Base-by-base conservation (phyloP, 2,113 vertebrate species). In the Psettodes erumei region DNA sequence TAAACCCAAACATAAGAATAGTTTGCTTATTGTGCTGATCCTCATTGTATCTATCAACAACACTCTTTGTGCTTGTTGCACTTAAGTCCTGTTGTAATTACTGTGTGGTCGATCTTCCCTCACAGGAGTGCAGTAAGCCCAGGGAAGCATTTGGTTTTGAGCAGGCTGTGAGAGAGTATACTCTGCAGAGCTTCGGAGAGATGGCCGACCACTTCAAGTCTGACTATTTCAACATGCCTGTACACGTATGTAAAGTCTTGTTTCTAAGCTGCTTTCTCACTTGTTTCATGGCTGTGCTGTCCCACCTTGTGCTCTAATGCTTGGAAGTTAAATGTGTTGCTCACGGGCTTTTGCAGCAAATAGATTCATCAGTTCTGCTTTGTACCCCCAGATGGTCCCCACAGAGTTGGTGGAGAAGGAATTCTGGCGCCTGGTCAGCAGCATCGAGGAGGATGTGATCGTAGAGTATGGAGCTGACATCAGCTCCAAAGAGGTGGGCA, bases 141-240 rank as follows among this genome's bases (percentile, higher is more conserved):
- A 94, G 97, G 42, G 98, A 99, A 89, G 98, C 97, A 3, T 99
- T 99, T 85, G 97, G 97, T 60, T 99, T 99, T 65, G 97, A 99
- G 86, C 98, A 99, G 90, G 97, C 97, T 7, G 95, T 98, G 83
- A 96, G 96, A 79, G 97, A 98, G 75, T 99, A 99, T 80, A 95
- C 95, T 12, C 95, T 99, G 53, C 98, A 99, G 92, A 97, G 96
- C 90, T 99, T 99, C 50, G 97, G 98, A 62, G 98, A 99, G 90
- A 99, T 99, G 98, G 98, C 98, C 6, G 98, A 99, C 93, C 96
- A 97, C 90, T 99, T 99, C 94, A 99, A 99, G 89, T 99, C 98
- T 1, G 98, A 99, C 93, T 99, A 99, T 89, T 99, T 99, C 94
- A 99, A 99, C 94, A 99, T 99, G 97, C 98, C 98, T 0, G 98